Evolutionary conservation across 2,888 invertebrate genomes (phyloP).

Genomic region (Yponomeuta sedellus): DNA sequence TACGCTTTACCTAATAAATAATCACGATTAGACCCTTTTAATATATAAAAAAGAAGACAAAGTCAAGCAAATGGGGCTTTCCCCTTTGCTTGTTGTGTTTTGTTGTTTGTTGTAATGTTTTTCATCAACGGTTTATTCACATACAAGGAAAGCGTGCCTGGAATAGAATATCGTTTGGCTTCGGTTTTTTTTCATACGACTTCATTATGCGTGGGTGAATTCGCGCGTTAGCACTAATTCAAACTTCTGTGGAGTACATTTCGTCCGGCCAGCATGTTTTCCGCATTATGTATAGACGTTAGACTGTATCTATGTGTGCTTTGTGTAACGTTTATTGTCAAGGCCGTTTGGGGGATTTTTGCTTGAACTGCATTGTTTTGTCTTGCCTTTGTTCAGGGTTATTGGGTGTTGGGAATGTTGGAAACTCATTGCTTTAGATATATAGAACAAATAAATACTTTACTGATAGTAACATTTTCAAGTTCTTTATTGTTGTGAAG

Average conservation of each 20-base stretch:
- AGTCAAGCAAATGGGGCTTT: no score
- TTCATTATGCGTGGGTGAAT: not conserved
- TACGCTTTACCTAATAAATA: no score
- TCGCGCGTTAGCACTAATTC: not conserved
- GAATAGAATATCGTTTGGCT: no score
- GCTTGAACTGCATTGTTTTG: conserved; percentile 42
- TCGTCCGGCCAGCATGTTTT: conserved; percentile 41
- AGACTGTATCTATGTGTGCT: not conserved
- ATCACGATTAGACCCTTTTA: no score
- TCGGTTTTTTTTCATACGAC: no score
- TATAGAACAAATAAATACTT: not conserved
- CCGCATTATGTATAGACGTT: conserved; percentile 30
- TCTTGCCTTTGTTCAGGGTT: not conserved
- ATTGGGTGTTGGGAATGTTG: not conserved
- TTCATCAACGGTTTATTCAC: no score
- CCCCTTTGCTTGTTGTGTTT: no score
- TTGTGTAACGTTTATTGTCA: conserved; percentile 32
- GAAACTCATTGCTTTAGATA: not conserved
- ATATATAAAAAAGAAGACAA: no score
- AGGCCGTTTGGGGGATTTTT: conserved; percentile 47
- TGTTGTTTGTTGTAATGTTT: no score
- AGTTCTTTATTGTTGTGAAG: no score
- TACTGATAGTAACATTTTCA: no score
- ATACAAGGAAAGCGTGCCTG: no score
- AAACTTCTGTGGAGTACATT: not conserved